Evolutionary conservation across 53 echinoderm and acorn worm species (phyloP), one percentile per base, ranked within the genome.

Genomic region (Holothuria leucospilota): DNA sequence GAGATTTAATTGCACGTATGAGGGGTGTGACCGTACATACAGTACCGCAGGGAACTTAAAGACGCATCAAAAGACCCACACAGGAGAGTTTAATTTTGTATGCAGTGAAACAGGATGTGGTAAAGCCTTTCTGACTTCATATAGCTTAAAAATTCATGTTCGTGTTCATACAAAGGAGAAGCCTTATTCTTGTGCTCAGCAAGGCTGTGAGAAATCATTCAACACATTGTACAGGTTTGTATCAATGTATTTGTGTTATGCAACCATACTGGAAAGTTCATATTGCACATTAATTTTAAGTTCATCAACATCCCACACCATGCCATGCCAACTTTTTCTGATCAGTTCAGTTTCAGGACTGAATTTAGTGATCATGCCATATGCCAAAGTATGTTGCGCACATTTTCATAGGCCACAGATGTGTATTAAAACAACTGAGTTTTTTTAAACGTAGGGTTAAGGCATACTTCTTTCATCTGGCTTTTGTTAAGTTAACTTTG

Each of bases 111-210:
- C 81, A n/a, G 95, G 95, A 9, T 98, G 98, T 67, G 98, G 95
- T 18, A 98, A 98, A 82, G 98, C 98, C 30, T 98, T 98, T 63
- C 75, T 98, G 23, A 98, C 98, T 26, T 94, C 94, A 59, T 98
- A 98, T 87, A 98, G 98, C 83, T 74, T 95, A 69, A 98, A 98
- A 84, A 98, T 98, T 53, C 98, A 98, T 89, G 93, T 98, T 11
- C 93, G 98, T 11, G 98, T 98, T 2, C 98, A 98, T 78, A 98
- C 98, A 39, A 95, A 98, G 59, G 98, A 98, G 84, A 95, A 95
- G 64, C 98, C 98, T 13, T 98, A 95, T 81, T 95, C 98, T 8
- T 98, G 98, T 89, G 98, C 93, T 20, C 84, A 83, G 39, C 87
- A 93, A 34, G 95, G 90, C 39, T 98, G 98, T 84, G 90, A 93